phyloP scores from a whole-genome alignment of 2,888 invertebrate genomes.

The Drosophila merina region DNA sequence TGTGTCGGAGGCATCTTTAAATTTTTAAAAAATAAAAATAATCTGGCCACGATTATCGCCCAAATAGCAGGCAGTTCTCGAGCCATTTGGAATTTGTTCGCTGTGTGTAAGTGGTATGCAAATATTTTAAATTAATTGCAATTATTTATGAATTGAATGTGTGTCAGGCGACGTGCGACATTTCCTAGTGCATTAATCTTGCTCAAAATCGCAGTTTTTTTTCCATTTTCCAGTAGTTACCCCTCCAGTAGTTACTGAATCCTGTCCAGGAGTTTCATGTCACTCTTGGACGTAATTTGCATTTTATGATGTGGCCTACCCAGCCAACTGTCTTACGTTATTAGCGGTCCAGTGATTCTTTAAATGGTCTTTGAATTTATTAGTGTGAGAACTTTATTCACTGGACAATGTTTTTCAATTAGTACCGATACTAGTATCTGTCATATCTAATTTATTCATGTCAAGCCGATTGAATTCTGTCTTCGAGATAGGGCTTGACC shows the following conservation, averaged over 20 bases:
- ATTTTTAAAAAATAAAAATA: background rate
- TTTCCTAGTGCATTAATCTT: constrained; percentile 67
- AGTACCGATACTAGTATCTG: background rate
- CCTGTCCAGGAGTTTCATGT: constrained; percentile 38
- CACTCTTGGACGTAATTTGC: constrained; percentile 29
- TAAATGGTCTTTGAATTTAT: constrained; percentile 30
- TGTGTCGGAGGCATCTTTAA: constrained; percentile 13
- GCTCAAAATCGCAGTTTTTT: constrained; percentile 48
- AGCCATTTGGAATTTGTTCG: constrained; percentile 27
- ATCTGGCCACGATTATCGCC: constrained; percentile 32
- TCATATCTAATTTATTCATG: background rate
- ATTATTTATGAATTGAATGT: constrained; percentile 64
- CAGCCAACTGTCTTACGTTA: constrained; percentile 10
- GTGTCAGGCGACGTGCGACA: constrained; percentile 55
- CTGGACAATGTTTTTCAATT: constrained; percentile 1
- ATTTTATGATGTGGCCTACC: constrained; percentile 24
- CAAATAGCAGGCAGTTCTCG: constrained; percentile 7
- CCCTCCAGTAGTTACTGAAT: constrained; percentile 6
- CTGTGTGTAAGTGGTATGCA: constrained; percentile 64
- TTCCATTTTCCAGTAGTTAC: background rate
- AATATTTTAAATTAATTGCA: constrained; percentile 67
- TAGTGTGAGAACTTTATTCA: constrained; percentile 23
- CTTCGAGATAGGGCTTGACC: background rate
- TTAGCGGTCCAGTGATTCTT: constrained; percentile 18
- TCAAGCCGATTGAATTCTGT: constrained; percentile 1